Base-by-base conservation (phyloP, 2,888 invertebrate species). In the Gryllus longicercus region DNA sequence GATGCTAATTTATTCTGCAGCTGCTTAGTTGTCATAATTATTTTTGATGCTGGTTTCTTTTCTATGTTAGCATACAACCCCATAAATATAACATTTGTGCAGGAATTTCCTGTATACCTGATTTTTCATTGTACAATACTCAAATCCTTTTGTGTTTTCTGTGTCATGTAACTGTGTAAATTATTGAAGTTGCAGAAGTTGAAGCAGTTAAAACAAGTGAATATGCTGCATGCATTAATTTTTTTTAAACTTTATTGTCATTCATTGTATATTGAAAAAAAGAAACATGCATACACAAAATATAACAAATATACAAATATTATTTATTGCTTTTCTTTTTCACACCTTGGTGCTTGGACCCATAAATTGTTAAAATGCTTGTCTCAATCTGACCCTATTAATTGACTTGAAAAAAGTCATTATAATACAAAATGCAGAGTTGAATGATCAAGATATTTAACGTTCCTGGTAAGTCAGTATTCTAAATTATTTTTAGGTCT, bases 401-500 rank as follows among this genome's bases (percentile, higher is more conserved):
- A 79, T 76, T 77, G 63, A 76, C 76, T 74, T 74, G 74, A 74
- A n/a, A 74, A 76, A 79, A 76, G 63, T 76, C 50, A 76, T 77
- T 21, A 50, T 38, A 25, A 38, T 77, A 63, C 63, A 63, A 63
- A 38, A 63, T 63, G 63, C n/a, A 63, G 16, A 63, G 11, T 63
- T 11, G 63, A 63, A 63, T 11, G 63, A 38, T 38, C 38, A 38
- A 38, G 38, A 38, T 8, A 38, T 38, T 63, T 63, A n/a, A 18
- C 63, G n/a, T 63, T 8, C 5, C n/a, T n/a, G 21, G 51, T 74
- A 23, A 75, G 25, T 78, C 74, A 82, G 78, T 80, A 82, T 51
- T 82, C 81, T 25, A 79, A 50, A 25, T 86, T 81, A 50, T 84
- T 87, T 25, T 82, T 83, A 75, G 95, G 94, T 85, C 95, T 90